Evolutionary conservation across 2,888 invertebrate genomes (phyloP), one percentile per base, ranked within the genome.

Genomic region (Trilocha varians): DNA sequence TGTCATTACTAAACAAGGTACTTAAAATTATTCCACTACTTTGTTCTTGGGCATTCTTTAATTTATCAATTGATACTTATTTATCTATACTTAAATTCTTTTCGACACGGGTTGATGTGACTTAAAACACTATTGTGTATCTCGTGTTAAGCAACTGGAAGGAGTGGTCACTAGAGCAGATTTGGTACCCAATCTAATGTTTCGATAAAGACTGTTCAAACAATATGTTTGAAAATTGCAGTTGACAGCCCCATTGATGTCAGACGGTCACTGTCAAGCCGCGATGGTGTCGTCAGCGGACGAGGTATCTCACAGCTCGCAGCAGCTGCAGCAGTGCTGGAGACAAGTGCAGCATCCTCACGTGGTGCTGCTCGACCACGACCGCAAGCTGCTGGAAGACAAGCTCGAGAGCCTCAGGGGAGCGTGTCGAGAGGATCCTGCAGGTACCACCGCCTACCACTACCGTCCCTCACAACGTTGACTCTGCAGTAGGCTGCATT

Each of bases 181-280:
- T 18, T 18, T 18, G 18, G 8, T 8, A 18, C 25, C 25, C 25
- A 25, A 6, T 25, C 25, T 25, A 25, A 25, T 25, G n/a, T n/a
- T n/a, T n/a, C n/a, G n/a, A n/a, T n/a, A n/a, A n/a, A n/a, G n/a
- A n/a, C n/a, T n/a, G n/a, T n/a, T n/a, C n/a, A n/a, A n/a, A n/a
- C n/a, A n/a, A 25, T 6, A 3, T 25, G 11, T 25, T 25, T 25
- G 25, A 25, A 1, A n/a, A 25, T 39, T 38, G 32, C 47, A 70
- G 70, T 42, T 68, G 38, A 64, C 66, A 34, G 59, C 62, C 0
- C 43, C 59, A 3, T 55, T 57, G 4, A 61, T 69, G 3, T 32
- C 39, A 0, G 47, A 62, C 2, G 45, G 57, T 0, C 42, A 47
- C 3, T 70, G 70, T 45, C 59, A 57, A 34, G 41, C 48, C 1